phyloP scores from a whole-genome alignment of 2,797 vertebrate genomes.

The Hemibagrus guttatus region DNA sequence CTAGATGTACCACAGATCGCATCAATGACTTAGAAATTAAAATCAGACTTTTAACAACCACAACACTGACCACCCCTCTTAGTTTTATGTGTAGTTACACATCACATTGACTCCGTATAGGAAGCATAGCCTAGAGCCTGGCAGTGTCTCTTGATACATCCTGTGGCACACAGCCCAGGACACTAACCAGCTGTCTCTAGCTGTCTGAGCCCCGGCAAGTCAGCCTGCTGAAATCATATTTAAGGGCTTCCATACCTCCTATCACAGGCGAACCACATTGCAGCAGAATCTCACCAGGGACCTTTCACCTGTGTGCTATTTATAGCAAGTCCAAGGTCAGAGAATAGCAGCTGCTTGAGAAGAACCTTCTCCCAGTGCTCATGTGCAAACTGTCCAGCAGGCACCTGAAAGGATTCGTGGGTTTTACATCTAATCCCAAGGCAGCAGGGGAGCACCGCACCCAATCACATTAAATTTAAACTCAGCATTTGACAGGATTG shows the following conservation, averaged over 20 bases:
- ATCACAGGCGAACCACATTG: constrained; percentile 49
- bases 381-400: constrained; percentile 43
- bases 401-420: constrained; percentile 34
- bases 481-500: constrained; percentile 23
- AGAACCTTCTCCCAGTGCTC: constrained; percentile 39
- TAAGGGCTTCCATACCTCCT: constrained; percentile 52
- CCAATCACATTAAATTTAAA: constrained; percentile 44
- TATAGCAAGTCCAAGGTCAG: constrained; percentile 57
- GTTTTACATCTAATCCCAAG: constrained; percentile 28
- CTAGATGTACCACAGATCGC: not conserved
- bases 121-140: constrained; percentile 25
- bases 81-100: constrained; percentile 16
- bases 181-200: constrained; percentile 44
- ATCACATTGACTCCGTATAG: constrained; percentile 5
- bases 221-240: constrained; percentile 49
- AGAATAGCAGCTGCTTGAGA: constrained; percentile 51
- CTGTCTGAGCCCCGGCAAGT: constrained; percentile 32
- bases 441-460: constrained; percentile 25
- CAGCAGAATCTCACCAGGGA: constrained; percentile 49
- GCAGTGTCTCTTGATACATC: constrained; percentile 17
- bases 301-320: constrained; percentile 57
- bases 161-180: constrained; percentile 41
- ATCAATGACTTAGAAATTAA: not conserved
- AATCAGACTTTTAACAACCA: not conserved
- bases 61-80: not conserved